phyloP scores from a whole-genome alignment of 2,888 invertebrate species.

The Polydrusus tereticollis region DNA sequence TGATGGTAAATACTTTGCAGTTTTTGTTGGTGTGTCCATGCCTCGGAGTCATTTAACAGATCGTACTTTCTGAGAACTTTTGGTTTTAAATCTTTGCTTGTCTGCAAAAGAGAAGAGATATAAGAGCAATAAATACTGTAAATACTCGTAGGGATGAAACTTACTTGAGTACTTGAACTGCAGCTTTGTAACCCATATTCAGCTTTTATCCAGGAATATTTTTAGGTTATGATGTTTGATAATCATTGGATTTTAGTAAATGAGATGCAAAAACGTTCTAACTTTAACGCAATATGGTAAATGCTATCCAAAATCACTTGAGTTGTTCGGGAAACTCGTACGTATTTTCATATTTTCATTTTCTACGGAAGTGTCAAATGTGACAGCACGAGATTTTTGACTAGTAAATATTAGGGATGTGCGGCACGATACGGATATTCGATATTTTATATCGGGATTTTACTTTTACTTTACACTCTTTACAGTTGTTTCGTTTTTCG shows the following conservation, averaged over 20 bases:
- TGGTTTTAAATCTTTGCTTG: constrained; percentile 81
- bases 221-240: constrained; percentile 19
- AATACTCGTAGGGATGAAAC: too few species aligned
- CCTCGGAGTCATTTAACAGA: constrained; percentile 64
- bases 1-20: constrained; percentile 74
- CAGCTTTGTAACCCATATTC: constrained; percentile 80
- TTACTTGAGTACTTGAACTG: constrained; percentile 81
- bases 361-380: constrained; percentile 4
- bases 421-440: too few species aligned
- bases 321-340: constrained; percentile 10
- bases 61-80: constrained; percentile 72
- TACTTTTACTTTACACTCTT: too few species aligned
- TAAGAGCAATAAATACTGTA: neutral
- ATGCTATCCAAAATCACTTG: constrained; percentile 13
- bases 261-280: neutral
- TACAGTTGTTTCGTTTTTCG: too few species aligned
- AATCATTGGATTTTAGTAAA: constrained; percentile 4
- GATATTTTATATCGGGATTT: too few species aligned
- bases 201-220: constrained; percentile 11
- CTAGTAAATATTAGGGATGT: too few species aligned
- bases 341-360: constrained; percentile 15
- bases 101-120: constrained; percentile 66
- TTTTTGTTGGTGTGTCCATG: constrained; percentile 69
- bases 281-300: neutral
- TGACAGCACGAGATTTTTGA: neutral